phyloP scores from a whole-genome alignment of 1,140 invertebrate species.

The Listronotus bonariensis region DNA sequence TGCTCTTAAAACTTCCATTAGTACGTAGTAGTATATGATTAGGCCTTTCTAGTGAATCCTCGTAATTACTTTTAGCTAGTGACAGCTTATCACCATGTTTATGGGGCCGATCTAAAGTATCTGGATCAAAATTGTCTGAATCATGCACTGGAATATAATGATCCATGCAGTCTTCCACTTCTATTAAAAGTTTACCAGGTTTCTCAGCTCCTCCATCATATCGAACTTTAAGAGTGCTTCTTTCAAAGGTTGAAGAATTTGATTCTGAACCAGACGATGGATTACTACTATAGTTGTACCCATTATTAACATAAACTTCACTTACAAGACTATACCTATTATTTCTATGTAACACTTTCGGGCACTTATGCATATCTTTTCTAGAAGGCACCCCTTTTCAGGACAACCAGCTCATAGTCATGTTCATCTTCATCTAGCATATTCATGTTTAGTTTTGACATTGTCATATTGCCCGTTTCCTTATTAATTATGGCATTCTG shows the following conservation, averaged over 20 bases:
- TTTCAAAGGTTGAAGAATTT: constrained; percentile 64
- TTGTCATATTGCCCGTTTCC: constrained; percentile 64
- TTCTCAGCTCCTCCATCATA: constrained; percentile 63
- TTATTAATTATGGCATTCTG: constrained; percentile 69
- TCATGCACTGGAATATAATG: constrained; percentile 72
- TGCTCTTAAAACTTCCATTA: constrained; percentile 66
- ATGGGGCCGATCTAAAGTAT: constrained; percentile 79
- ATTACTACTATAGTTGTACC: constrained; percentile 68
- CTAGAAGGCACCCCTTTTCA: constrained; percentile 57
- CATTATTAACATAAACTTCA: constrained; percentile 78
- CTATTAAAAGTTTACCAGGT: constrained; percentile 75
- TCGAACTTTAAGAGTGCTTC: constrained; percentile 61
- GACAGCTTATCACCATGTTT: constrained; percentile 50
- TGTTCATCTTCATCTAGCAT: constrained; percentile 49
- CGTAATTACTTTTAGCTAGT: constrained; percentile 48
- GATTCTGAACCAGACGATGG: constrained; percentile 65
- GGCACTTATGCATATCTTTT: constrained; percentile 57
- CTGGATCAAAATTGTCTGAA: constrained; percentile 79
- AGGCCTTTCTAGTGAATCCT: constrained; percentile 63
- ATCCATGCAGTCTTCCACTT: constrained; percentile 74
- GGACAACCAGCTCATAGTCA: constrained; percentile 58
- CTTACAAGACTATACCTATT: constrained; percentile 72
- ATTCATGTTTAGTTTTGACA: constrained; percentile 59
- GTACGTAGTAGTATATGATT: constrained; percentile 61
- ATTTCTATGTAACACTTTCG: constrained; percentile 58